Evolutionary conservation across 2,113 vertebrate species (phyloP), one percentile per base, ranked within the genome.

Genomic region (Meriones unguiculatus): DNA sequence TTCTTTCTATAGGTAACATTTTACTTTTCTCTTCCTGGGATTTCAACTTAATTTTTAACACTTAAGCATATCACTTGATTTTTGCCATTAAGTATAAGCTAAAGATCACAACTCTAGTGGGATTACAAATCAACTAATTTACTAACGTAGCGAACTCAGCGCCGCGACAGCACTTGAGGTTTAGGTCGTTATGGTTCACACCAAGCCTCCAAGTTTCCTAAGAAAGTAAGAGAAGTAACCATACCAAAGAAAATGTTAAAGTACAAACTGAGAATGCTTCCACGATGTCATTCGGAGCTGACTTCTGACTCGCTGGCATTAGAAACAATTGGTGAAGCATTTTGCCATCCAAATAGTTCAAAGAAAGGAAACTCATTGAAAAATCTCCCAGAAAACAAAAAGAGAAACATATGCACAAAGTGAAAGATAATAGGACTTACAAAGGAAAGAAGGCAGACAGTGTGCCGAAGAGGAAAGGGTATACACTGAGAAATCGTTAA

Each of bases 401-500:
- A 28, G 25, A 75, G 67, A 69, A 90, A 91, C 80, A 12, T 13
- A 12, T n/a, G 18, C 18, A 7, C 73, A 13, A 91, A 85, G 22
- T 22, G 25, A 76, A 67, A 64, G 41, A 24, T 28, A 7, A 4
- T 14, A 15, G 20, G n/a, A 41, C 30, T 50, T 69, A 50, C 28
- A 82, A 73, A 93, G 6, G 54, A 62, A 84, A 24, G 5, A 38
- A 18, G 24, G 64, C 11, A 35, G 11, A 20, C 20, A 2, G 30
- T 38, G 2, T 52, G 69, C n/a, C 28, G n/a, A 72, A 59, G 76
- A 89, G 32, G 54, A 65, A 76, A 89, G 46, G 73, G 70, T 32
- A 22, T 46, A 90, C 90, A 94, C 72, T 67, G 91, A 87, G 57
- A 67, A 59, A 50, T 67, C 76, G 24, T 81, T 96, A 52, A 73